phyloP scores from a whole-genome alignment of 2,888 invertebrate species.

The Drosophila greeni region DNA sequence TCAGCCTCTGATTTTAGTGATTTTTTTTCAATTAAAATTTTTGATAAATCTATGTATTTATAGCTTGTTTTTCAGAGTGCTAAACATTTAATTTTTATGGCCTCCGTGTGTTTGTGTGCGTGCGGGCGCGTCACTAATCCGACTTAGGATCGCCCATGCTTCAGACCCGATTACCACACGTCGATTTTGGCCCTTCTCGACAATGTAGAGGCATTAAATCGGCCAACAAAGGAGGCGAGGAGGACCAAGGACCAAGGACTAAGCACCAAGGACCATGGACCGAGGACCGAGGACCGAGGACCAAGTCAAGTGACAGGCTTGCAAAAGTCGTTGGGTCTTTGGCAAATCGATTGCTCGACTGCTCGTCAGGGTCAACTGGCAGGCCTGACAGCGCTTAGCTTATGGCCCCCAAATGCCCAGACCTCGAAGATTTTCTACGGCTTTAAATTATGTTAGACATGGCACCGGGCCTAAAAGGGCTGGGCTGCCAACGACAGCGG shows the following conservation, averaged over 20 bases:
- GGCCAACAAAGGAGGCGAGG: constrained; percentile 31
- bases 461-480: constrained; percentile 54
- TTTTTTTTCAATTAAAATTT: background rate
- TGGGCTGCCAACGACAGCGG: constrained; percentile 53
- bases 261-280: background rate
- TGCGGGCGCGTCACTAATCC: constrained; percentile 43
- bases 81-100: constrained; percentile 34
- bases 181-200: constrained; percentile 30
- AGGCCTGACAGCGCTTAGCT: constrained; percentile 57
- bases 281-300: constrained; percentile 21
- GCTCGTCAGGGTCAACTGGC: constrained; percentile 64
- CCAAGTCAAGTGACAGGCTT: constrained; percentile 64
- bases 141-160: constrained; percentile 32
- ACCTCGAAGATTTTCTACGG: constrained; percentile 53
- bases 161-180: constrained; percentile 42
- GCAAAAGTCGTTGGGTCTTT: constrained; percentile 48
- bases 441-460: constrained; percentile 71
- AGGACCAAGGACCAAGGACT: background rate
- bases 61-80: background rate
- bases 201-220: constrained; percentile 35
- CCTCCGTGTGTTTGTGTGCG: constrained; percentile 15
- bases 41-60: no score
- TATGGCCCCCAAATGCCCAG: constrained; percentile 50
- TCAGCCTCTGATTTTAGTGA: no score
- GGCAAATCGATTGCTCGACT: constrained; percentile 68